Conservation (phyloP, 2,888 invertebrate species). For the Dimorphilus gyrociliatus region DNA sequence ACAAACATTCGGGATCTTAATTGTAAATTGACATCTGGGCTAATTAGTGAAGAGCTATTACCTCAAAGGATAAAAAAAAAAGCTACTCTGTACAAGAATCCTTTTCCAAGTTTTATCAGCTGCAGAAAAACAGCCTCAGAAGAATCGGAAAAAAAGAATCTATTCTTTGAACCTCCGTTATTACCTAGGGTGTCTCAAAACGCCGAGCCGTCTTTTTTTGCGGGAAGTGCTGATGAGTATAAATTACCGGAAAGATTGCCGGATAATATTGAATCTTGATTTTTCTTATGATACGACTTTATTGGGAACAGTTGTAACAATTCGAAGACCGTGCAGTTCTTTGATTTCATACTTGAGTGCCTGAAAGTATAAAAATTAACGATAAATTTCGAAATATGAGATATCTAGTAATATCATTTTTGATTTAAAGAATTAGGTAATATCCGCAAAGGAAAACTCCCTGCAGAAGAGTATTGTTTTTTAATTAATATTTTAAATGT, state of each 20-base stretch:
- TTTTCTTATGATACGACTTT: conserved; percentile 12
- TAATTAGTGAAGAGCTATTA: conserved; percentile 9
- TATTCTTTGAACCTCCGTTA: conserved; percentile 21
- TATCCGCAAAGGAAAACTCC: too few relatives aligned
- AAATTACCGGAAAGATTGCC: conserved; percentile 17
- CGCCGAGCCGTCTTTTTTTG: conserved; percentile 18
- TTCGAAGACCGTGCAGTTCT: conserved; percentile 6
- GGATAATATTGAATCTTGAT: too few relatives aligned
- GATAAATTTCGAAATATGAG: too few relatives aligned
- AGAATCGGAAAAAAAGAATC: too few relatives aligned
- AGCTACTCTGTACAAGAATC: conserved; percentile 6
- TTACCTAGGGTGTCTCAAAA: conserved; percentile 14
- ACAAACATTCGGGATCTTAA: conserved; percentile 19
- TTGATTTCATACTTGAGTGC: too few relatives aligned
- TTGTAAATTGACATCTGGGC: conserved; percentile 16
- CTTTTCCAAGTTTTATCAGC: conserved; percentile 20
- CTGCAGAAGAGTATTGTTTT: conserved; percentile 3
- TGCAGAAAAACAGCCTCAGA: too few relatives aligned
- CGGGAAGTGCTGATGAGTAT: conserved; percentile 14
- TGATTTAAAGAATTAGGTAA: too few relatives aligned
- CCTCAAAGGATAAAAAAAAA: background rate
- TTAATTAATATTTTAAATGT: background rate
- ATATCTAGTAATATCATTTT: too few relatives aligned
- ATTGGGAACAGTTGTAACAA: conserved; percentile 5
- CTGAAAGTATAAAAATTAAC: too few relatives aligned